Evolutionary conservation across 2,797 vertebrate species (phyloP).

Genomic region (Pygocentrus nattereri): DNA sequence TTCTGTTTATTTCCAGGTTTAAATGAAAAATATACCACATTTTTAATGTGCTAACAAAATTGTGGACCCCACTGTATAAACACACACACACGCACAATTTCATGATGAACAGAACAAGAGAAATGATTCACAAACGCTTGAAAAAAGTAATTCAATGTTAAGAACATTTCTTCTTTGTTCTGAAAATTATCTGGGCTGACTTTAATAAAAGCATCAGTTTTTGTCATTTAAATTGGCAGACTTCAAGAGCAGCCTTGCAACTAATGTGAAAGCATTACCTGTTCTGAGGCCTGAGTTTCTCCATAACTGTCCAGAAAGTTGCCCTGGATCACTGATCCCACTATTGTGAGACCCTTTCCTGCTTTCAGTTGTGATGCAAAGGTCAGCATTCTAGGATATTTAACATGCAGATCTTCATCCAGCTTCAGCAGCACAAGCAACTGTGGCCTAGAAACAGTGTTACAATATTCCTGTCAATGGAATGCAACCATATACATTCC

Average conservation of each 20-base stretch:
- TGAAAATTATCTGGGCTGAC: too few relatives aligned
- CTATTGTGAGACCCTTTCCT: slow-evolving; percentile 96
- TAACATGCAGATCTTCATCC: slow-evolving; percentile 96
- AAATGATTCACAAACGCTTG: too few relatives aligned
- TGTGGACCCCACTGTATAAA: too few relatives aligned
- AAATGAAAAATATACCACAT: too few relatives aligned
- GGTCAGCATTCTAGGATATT: slow-evolving; percentile 94
- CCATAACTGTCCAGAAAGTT: slow-evolving; percentile 95
- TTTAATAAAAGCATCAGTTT: background rate
- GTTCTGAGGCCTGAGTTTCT: slow-evolving; percentile 95
- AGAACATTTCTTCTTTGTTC: too few relatives aligned
- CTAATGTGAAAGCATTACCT: slow-evolving; percentile 75
- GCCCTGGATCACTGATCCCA: slow-evolving; percentile 93
- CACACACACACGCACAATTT: too few relatives aligned
- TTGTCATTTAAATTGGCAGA: background rate
- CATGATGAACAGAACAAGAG: too few relatives aligned
- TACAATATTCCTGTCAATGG: background rate
- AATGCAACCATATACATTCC: background rate
- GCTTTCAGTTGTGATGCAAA: slow-evolving; percentile 98
- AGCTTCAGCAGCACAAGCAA: slow-evolving; percentile 93
- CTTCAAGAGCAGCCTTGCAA: background rate
- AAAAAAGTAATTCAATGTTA: too few relatives aligned
- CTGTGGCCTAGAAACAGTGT: slow-evolving; percentile 84
- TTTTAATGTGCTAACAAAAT: too few relatives aligned
- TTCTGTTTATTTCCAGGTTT: too few relatives aligned